Percentiles rank a stretch among this genome's conserved stretches.
Evolutionary conservation across 2,888 invertebrate species (phyloP).

Genomic region (Halictus quadricinctus): DNA sequence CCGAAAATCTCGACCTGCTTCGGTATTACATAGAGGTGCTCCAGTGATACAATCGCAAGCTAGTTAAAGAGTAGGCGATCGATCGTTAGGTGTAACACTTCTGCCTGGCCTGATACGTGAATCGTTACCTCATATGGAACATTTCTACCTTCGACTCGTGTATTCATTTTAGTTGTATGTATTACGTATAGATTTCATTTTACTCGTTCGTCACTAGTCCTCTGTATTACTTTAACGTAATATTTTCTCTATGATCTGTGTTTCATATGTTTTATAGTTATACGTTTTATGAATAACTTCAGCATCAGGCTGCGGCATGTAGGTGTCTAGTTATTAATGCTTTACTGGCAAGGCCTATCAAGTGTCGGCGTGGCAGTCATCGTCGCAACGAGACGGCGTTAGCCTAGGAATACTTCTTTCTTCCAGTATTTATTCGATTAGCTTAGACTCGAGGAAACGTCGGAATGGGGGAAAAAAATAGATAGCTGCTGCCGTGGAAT

Average conservation of each 20-base stretch:
- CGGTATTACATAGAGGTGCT: conserved; percentile 83
- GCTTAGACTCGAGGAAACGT: conserved; percentile 59
- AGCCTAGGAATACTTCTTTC: conserved; percentile 75
- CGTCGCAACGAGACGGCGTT: conserved; percentile 50
- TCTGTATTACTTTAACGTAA: not conserved
- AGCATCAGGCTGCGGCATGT: conserved; percentile 53
- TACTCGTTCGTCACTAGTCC: conserved; percentile 11
- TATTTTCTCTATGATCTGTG: not conserved
- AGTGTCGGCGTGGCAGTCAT: conserved; percentile 51
- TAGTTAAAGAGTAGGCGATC: conserved; percentile 81
- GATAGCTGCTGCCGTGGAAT: conserved; percentile 42
- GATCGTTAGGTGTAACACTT: conserved; percentile 43
- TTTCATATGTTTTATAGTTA: not conserved
- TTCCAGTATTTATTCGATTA: conserved; percentile 79
- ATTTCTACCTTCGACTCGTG: not conserved
- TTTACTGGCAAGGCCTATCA: conserved; percentile 72
- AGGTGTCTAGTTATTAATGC: conserved; percentile 52
- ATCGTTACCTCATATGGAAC: conserved; percentile 14
- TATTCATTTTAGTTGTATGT: not conserved
- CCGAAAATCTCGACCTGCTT: conserved; percentile 83
- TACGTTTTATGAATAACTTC: not conserved
- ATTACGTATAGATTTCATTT: not conserved
- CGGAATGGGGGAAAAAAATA: conserved; percentile 14
- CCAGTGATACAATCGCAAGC: conserved; percentile 85
- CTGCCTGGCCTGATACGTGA: conserved; percentile 55